A percentile compares a stretch with the other conserved stretches of the same genome.
phyloP scores from a whole-genome alignment of 2,888 invertebrate genomes.

The Eutolmus rufibarbis region DNA sequence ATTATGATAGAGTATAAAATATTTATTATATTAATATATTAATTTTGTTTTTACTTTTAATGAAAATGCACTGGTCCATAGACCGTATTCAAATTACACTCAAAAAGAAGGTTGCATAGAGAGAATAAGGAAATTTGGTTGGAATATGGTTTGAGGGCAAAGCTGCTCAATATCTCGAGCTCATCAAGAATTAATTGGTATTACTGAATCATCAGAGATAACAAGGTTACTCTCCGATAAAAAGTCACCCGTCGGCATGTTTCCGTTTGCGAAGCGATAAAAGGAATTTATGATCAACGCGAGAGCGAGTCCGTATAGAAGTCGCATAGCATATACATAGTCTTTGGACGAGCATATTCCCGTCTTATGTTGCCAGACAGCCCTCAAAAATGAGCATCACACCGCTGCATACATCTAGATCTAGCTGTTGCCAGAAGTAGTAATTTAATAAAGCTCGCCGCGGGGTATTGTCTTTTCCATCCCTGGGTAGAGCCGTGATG shows the following conservation, averaged over 20 bases:
- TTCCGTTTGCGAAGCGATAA: neutral
- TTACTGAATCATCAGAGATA: neutral
- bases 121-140: neutral
- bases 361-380: neutral
- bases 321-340: neutral
- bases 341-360: neutral
- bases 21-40: no score
- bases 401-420: neutral
- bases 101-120: neutral
- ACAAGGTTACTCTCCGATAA: neutral
- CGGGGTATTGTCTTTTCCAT: slow-evolving; percentile 56
- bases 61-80: neutral
- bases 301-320: neutral
- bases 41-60: no score
- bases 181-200: neutral
- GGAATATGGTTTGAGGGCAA: neutral
- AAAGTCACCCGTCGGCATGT: neutral
- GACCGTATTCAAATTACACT: neutral
- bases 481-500: slow-evolving; percentile 41
- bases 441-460: slow-evolving; percentile 63
- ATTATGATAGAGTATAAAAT: no score
- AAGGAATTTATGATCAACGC: neutral
- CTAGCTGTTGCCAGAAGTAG: slow-evolving; percentile 53
- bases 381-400: neutral
- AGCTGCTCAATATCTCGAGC: neutral